A percentile compares a stretch with the other conserved stretches of the same genome.
These are phyloP conservation scores for Villa cingulata DNA, from an alignment of 2,888 invertebrate genomes.

Conservation along the genomic window DNA sequence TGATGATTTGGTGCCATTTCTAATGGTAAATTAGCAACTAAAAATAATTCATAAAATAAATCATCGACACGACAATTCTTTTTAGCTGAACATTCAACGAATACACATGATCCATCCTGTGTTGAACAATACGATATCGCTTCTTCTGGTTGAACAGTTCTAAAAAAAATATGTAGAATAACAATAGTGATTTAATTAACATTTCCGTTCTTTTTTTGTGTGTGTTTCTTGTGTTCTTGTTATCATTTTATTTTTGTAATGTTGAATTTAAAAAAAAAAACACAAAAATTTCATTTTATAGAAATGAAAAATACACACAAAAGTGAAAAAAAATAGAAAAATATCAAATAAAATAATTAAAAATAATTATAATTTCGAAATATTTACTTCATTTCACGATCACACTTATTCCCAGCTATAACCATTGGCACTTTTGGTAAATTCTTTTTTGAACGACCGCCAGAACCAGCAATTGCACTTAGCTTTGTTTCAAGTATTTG, in stretches of 20 bases:
- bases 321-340: not conserved
- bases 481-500: slow-evolving; percentile 75
- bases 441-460: slow-evolving; percentile 45
- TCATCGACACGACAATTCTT: slow-evolving; percentile 69
- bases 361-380: not conserved
- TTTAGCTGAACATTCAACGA: slow-evolving; percentile 73
- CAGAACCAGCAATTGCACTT: slow-evolving; percentile 50
- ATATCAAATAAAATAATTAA: too few relatives aligned
- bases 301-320: too few relatives aligned
- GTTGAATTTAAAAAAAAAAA: too few relatives aligned
- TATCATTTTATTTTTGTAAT: too few relatives aligned
- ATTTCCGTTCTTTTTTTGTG: too few relatives aligned
- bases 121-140: slow-evolving; percentile 62
- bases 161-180: slow-evolving; percentile 24
- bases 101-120: slow-evolving; percentile 63
- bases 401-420: slow-evolving; percentile 77
- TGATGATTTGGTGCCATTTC: slow-evolving; percentile 86
- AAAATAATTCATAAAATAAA: slow-evolving; percentile 70
- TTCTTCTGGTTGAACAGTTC: slow-evolving; percentile 65
- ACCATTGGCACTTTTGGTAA: slow-evolving; percentile 69
- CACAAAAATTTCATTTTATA: too few relatives aligned
- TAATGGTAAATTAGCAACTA: slow-evolving; percentile 65
- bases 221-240: too few relatives aligned
- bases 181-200: too few relatives aligned
- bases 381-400: slow-evolving; percentile 61